Conservation (phyloP, 2,113 vertebrate species). For the Psilopsiagon aymara region DNA sequence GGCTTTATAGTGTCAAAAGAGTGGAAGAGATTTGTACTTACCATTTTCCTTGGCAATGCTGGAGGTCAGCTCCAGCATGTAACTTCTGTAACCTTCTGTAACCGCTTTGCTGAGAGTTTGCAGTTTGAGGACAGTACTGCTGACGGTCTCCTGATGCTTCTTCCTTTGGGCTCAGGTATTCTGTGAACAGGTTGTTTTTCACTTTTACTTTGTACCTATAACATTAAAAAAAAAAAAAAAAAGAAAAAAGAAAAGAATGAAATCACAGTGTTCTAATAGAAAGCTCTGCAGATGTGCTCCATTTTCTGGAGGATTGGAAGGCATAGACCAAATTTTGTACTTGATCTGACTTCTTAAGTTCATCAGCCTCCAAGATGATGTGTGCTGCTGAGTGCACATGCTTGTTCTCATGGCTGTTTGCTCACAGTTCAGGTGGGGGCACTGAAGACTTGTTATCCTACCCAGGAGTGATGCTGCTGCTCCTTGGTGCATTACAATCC, state of each 20-base stretch:
- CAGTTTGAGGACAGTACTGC: not conserved
- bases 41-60: not conserved
- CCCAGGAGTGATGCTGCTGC: not conserved
- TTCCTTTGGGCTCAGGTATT: not conserved
- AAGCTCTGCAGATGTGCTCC: not conserved
- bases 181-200: not conserved
- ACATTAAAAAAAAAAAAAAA: not conserved
- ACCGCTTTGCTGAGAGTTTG: not conserved
- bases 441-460: not conserved
- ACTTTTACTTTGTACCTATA: not conserved
- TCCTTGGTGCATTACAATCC: not conserved
- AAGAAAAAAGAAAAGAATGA: no score
- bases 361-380: accelerated
- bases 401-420: not conserved
- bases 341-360: not conserved
- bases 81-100: not conserved
- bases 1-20: not conserved
- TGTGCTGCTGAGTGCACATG: accelerated
- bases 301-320: not conserved
- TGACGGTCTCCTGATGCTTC: not conserved
- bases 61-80: not conserved
- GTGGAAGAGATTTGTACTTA: not conserved
- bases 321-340: not conserved
- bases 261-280: not conserved
- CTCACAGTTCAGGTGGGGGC: not conserved